These are phyloP conservation scores for Opisthograptis luteolata DNA, from an alignment of 2,888 invertebrate species.

Conservation along the genomic window DNA sequence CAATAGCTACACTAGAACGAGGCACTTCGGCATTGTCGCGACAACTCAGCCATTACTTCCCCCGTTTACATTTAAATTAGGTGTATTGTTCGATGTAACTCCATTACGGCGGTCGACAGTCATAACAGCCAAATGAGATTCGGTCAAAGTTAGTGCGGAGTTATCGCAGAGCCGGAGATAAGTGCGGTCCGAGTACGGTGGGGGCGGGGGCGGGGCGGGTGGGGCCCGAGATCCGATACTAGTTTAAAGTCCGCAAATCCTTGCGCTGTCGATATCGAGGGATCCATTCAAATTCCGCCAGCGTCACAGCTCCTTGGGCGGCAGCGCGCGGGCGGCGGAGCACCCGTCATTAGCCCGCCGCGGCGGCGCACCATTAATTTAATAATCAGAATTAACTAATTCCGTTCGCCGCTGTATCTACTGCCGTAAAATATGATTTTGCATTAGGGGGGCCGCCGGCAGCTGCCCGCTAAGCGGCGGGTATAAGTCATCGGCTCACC, in stretches of 20 bases:
- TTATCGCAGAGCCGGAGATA: conserved; percentile 16
- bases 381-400: conserved; percentile 33
- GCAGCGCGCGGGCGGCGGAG: not conserved
- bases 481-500: conserved; percentile 53
- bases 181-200: conserved; percentile 18
- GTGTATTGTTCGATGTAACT: conserved; percentile 36
- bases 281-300: conserved; percentile 1
- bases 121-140: conserved; percentile 20
- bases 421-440: conserved; percentile 53
- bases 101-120: conserved; percentile 25
- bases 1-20: conserved; percentile 27
- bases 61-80: conserved; percentile 34
- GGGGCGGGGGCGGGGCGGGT: not conserved
- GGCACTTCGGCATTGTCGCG: conserved; percentile 22
- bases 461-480: conserved; percentile 40
- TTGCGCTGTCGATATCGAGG: conserved; percentile 4
- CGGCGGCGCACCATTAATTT: conserved; percentile 25
- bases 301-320: not conserved
- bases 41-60: conserved; percentile 23
- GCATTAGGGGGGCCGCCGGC: conserved; percentile 45
- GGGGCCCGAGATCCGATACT: not conserved
- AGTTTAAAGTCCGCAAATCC: conserved; percentile 7
- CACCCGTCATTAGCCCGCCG: not conserved
- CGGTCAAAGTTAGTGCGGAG: conserved; percentile 19
- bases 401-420: conserved; percentile 34